Conservation (phyloP, 2,113 vertebrate species). For the Arizona elegans region DNA sequence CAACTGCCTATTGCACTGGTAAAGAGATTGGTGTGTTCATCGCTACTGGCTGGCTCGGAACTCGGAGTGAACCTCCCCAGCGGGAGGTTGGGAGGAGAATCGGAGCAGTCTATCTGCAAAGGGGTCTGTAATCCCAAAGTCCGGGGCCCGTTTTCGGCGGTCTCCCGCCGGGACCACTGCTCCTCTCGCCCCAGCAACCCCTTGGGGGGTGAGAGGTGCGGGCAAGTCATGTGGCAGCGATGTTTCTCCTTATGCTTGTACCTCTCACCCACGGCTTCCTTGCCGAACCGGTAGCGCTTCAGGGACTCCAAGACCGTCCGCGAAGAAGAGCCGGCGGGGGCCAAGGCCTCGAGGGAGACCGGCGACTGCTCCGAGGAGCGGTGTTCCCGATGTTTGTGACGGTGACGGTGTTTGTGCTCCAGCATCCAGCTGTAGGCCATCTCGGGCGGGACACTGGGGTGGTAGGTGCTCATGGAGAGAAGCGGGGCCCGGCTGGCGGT, state of each 20-base stretch:
- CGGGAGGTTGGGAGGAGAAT: constrained; percentile 64
- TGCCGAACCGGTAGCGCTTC: constrained; percentile 88
- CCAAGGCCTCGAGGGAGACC: constrained; percentile 69
- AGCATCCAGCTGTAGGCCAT: constrained; percentile 88
- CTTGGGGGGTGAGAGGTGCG: constrained; percentile 73
- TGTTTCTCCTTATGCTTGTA: constrained; percentile 82
- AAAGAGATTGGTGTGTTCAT: constrained; percentile 89
- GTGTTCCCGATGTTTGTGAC: constrained; percentile 92
- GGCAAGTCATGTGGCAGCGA: constrained; percentile 75
- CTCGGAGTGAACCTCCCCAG: constrained; percentile 71
- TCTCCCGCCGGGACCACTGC: constrained; percentile 75
- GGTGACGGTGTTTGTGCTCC: constrained; percentile 95
- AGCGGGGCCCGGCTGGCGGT: constrained; percentile 78
- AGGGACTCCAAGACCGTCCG: constrained; percentile 84
- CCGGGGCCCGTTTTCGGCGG: constrained; percentile 60
- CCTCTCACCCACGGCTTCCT: constrained; percentile 80
- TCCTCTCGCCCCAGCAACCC: constrained; percentile 73
- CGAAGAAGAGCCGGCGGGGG: constrained; percentile 67
- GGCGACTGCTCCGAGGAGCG: constrained; percentile 73
- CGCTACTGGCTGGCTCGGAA: constrained; percentile 68
- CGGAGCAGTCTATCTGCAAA: constrained; percentile 76
- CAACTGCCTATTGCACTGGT: constrained; percentile 84
- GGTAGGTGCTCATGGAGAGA: constrained; percentile 81
- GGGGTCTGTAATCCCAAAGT: constrained; percentile 75
- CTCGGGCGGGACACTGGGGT: constrained; percentile 79